A percentile compares a stretch with the other conserved stretches of the same genome.
These are phyloP conservation scores for Python bivittatus DNA, from an alignment of 2,113 vertebrate species.

Conservation along the genomic window DNA sequence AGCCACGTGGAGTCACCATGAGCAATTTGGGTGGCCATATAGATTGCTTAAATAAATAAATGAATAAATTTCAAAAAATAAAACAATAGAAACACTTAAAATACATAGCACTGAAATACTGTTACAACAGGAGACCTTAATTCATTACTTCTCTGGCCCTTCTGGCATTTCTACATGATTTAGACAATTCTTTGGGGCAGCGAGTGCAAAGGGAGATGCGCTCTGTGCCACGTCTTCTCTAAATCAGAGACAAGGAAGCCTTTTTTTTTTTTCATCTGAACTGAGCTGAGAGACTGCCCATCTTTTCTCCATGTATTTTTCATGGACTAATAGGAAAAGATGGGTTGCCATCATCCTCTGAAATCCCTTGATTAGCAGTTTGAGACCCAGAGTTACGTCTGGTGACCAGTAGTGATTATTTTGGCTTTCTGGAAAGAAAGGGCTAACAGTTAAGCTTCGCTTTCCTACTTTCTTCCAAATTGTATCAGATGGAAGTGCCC, in stretches of 20 bases:
- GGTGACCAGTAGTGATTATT: neutral
- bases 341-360: neutral
- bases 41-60: too few relatives aligned
- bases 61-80: neutral
- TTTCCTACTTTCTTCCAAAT: neutral
- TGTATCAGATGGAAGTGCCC: neutral
- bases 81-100: neutral
- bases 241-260: neutral
- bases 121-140: neutral
- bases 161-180: neutral
- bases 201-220: neutral
- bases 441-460: neutral
- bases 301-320: neutral
- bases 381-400: neutral
- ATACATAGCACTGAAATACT: neutral
- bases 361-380: neutral
- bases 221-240: neutral
- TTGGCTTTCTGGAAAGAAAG: neutral
- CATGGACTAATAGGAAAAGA: neutral
- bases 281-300: neutral
- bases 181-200: neutral
- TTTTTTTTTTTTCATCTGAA: neutral
- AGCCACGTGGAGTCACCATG: too few relatives aligned
- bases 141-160: neutral
- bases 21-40: too few relatives aligned